Percentiles rank a stretch among this genome's conserved stretches.
Evolutionary conservation across 2,797 vertebrate genomes (phyloP).

Genomic region (Neoniphon sammara): DNA sequence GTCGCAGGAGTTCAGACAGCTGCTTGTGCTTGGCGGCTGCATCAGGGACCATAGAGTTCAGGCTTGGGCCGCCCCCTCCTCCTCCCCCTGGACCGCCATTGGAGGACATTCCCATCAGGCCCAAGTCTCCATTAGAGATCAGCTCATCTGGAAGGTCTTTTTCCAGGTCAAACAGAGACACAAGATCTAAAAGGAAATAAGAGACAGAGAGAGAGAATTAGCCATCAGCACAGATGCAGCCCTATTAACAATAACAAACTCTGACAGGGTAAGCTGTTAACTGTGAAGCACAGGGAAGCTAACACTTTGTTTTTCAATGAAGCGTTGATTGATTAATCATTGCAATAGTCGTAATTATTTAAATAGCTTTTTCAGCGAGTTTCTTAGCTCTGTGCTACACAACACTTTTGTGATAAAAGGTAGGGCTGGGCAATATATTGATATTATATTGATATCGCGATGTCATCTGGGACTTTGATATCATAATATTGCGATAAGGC

Average conservation of each 20-base stretch:
- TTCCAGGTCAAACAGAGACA: constrained; percentile 96
- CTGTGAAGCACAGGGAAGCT: not conserved
- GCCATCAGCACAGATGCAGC: not conserved
- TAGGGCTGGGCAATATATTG: too few relatives aligned
- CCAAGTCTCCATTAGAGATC: constrained; percentile 93
- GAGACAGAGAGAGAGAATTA: constrained; percentile 16
- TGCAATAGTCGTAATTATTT: too few relatives aligned
- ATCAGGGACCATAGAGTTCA: constrained; percentile 90
- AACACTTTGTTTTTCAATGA: not conserved
- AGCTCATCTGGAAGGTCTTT: constrained; percentile 98
- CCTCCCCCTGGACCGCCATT: constrained; percentile 75
- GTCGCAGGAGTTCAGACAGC: constrained; percentile 94
- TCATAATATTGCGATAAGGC: too few relatives aligned
- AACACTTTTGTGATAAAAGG: too few relatives aligned
- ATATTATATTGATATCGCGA: too few relatives aligned
- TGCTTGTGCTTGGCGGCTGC: constrained; percentile 98
- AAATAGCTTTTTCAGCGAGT: too few relatives aligned
- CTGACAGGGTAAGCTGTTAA: not conserved
- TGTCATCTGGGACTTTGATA: too few relatives aligned
- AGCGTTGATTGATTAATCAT: not conserved
- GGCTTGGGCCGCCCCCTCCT: constrained; percentile 81
- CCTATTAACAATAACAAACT: not conserved
- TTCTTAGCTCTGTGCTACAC: too few relatives aligned
- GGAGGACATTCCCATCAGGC: constrained; percentile 86
- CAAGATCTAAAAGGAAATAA: constrained; percentile 86